phyloP scores from a whole-genome alignment of 64 coral and sea anemone genomes.

The Pachyseris speciosa region DNA sequence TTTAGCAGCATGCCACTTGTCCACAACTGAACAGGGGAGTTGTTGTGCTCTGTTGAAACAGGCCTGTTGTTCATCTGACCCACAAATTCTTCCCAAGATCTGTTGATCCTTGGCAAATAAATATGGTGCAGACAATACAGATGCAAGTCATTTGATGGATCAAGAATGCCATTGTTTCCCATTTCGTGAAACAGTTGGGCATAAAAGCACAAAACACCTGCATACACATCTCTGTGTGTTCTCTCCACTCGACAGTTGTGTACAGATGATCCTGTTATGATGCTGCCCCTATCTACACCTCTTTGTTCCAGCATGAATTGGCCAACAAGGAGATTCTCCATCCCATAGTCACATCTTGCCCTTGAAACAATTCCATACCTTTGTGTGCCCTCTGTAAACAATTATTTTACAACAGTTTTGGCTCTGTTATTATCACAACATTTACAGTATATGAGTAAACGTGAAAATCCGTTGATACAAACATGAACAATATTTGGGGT shows the following conservation, averaged over 20 bases:
- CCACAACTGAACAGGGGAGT: constrained; percentile 81
- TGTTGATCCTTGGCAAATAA: constrained; percentile 84
- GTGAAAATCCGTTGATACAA: constrained; percentile 54
- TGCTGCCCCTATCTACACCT: constrained; percentile 22
- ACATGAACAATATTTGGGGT: constrained; percentile 76
- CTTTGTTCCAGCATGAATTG: constrained; percentile 70
- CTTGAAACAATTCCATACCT: constrained; percentile 54
- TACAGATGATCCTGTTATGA: constrained; percentile 50
- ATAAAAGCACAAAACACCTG: constrained; percentile 79
- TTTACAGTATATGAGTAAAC: constrained; percentile 54
- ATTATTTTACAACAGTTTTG: constrained; percentile 48
- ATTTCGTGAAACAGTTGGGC: constrained; percentile 78
- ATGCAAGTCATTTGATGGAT: constrained; percentile 75
- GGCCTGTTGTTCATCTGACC: constrained; percentile 76
- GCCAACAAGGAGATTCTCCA: constrained; percentile 61
- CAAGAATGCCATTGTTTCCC: constrained; percentile 71
- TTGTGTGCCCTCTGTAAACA: constrained; percentile 49
- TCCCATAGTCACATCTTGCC: constrained; percentile 54
- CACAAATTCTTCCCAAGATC: constrained; percentile 77
- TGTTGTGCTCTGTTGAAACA: constrained; percentile 77
- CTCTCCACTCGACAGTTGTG: constrained; percentile 49
- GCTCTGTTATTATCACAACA: constrained; percentile 69
- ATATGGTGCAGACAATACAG: constrained; percentile 77
- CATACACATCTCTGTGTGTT: constrained; percentile 46
- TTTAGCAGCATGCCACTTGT: constrained; percentile 80